A percentile compares a stretch with the other conserved stretches of the same genome.
phyloP scores from a whole-genome alignment of 35 echinoderm and acorn worm genomes.

The Strongylocentrotus purpuratus region DNA sequence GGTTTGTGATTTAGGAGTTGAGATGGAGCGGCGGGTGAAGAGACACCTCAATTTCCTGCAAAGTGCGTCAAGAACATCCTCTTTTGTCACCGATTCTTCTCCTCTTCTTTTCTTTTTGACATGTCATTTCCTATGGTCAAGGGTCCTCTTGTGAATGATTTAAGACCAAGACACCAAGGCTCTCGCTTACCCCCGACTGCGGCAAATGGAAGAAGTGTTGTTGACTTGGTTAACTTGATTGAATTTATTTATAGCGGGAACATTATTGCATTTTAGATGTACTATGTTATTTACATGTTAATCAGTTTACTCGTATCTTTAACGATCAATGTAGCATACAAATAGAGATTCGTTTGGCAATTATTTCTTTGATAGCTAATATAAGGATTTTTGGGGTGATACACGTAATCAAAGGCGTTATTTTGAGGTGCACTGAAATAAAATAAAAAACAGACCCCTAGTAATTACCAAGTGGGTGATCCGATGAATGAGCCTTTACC shows the following conservation, averaged over 20 bases:
- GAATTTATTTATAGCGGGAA: neutral
- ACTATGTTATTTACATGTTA: neutral
- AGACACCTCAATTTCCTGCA: neutral
- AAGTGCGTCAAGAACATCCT: slow-evolving; percentile 9
- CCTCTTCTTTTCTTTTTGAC: neutral
- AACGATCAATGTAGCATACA: no score
- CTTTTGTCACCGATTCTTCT: neutral
- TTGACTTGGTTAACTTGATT: neutral
- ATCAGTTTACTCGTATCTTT: no score
- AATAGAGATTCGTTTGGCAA: no score
- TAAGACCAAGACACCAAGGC: neutral
- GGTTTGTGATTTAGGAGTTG: neutral
- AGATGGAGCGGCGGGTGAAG: neutral
- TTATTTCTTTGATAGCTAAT: no score
- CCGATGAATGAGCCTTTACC: no score
- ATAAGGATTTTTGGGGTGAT: no score
- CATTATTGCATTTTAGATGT: neutral
- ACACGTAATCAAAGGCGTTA: no score
- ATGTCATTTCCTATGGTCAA: neutral
- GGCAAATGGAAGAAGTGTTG: neutral
- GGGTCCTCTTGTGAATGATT: neutral
- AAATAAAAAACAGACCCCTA: no score
- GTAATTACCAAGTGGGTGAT: no score
- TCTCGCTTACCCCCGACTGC: neutral
- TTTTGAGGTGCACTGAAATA: no score